These are phyloP conservation scores for Eulimnadia texana DNA, from an alignment of 1,140 invertebrate species.

Conservation along the genomic window DNA sequence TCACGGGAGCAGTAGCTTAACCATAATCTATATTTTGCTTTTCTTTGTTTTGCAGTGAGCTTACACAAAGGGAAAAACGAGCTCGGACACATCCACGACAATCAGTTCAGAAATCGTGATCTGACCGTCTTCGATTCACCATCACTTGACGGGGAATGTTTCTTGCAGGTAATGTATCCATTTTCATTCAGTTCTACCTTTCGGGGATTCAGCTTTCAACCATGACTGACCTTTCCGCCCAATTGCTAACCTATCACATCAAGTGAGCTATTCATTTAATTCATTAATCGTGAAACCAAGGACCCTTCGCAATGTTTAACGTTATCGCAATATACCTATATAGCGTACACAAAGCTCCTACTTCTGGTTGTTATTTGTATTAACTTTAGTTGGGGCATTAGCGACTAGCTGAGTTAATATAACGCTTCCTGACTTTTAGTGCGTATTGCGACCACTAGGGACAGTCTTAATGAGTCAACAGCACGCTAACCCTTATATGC, in stretches of 20 bases:
- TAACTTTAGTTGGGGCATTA: background rate
- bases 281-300: no score
- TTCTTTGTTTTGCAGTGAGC: constrained; percentile 43
- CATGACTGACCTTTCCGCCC: no score
- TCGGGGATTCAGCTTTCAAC: no score
- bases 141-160: constrained; percentile 83
- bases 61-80: constrained; percentile 35
- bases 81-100: constrained; percentile 37
- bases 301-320: no score
- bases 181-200: no score
- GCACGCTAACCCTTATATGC: background rate
- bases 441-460: background rate
- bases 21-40: constrained; percentile 11
- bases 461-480: background rate
- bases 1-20: no score
- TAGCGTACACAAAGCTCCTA: background rate
- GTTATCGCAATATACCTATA: no score
- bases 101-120: constrained; percentile 57
- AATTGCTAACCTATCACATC: no score
- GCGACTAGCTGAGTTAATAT: background rate
- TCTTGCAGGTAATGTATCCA: constrained; percentile 84
- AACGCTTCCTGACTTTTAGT: background rate
- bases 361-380: background rate
- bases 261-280: no score
- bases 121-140: constrained; percentile 73